Base-by-base conservation (phyloP, 2,113 vertebrate species). In the Syngnathus floridae region DNA sequence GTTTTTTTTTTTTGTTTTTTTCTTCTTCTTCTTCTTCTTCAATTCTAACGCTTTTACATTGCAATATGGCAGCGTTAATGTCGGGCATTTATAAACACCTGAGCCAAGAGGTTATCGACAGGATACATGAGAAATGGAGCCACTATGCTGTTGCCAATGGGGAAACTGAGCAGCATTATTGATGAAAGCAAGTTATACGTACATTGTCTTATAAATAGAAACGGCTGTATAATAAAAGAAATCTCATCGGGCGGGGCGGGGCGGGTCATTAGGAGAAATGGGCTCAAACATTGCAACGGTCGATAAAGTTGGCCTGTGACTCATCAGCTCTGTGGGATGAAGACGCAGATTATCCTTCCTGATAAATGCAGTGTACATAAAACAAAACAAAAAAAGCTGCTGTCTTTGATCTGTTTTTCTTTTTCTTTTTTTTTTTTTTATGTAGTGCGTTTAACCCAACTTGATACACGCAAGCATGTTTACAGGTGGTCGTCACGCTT, bases 51-150 rank as follows among this genome's bases (percentile, higher is more conserved):
- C 26, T 2, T 26, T 26, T 26, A 26, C 26, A 66, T 62, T 36
- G 48, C 65, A 49, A 75, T 56, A 45, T 45, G 36, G 46, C 65
- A 54, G 69, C 68, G 72, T 72, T 64, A 67, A 69, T 67, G 72
- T 70, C 64, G 64, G 77, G 61, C 68, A 79, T 86, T 76, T 77
- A 9, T 26, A 63, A 78, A 78, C 65, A 62, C 4, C 38, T 63
- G 70, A 69, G 80, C 78, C 76, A 82, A 70, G 71, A 74, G 75
- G 80, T 73, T 69, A 76, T 80, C 69, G 79, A 78, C 81, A 72
- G 69, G 40, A 45, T 48, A 26, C n/a, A n/a, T n/a, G n/a, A 55
- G 21, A 37, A 83, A 72, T 62, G 56, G 69, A 81, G 66, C 78
- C 72, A 41, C 52, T 74, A 69, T 63, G 70, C 60, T 66, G 65